phyloP scores from a whole-genome alignment of 2,113 vertebrate species.

The Macroglossus sobrinus region DNA sequence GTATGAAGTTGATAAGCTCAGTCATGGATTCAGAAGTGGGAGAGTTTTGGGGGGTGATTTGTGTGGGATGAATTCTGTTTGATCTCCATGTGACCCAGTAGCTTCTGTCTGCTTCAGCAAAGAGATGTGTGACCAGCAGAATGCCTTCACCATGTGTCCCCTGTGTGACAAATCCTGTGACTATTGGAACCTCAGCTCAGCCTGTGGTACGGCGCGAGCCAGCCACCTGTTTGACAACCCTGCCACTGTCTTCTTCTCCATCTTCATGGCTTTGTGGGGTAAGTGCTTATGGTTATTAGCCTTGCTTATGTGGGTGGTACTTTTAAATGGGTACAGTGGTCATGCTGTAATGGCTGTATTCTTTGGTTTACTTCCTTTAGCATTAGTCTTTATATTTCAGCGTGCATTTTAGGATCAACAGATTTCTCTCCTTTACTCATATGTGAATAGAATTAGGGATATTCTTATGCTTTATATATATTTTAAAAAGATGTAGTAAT shows the following conservation, averaged over 20 bases:
- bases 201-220: constrained; percentile 92
- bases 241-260: constrained; percentile 95
- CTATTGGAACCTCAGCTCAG: constrained; percentile 96
- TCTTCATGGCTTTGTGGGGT: constrained; percentile 99
- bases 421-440: not conserved
- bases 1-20: not conserved
- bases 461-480: not conserved
- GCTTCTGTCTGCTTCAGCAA: constrained; percentile 81
- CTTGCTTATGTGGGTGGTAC: not conserved
- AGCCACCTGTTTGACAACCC: constrained; percentile 99
- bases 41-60: not conserved
- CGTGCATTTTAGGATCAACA: not conserved
- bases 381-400: not conserved
- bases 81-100: not conserved
- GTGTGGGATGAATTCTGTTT: not conserved
- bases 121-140: constrained; percentile 94
- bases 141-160: constrained; percentile 98
- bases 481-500: not conserved
- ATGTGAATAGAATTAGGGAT: not conserved
- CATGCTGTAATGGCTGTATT: not conserved
- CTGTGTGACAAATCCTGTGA: constrained; percentile 96
- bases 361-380: not conserved
- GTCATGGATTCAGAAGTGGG: not conserved
- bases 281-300: constrained; percentile 62
- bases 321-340: not conserved